Base-by-base conservation (phyloP, 2,888 invertebrate genomes). In the Apotomis betuletana region DNA sequence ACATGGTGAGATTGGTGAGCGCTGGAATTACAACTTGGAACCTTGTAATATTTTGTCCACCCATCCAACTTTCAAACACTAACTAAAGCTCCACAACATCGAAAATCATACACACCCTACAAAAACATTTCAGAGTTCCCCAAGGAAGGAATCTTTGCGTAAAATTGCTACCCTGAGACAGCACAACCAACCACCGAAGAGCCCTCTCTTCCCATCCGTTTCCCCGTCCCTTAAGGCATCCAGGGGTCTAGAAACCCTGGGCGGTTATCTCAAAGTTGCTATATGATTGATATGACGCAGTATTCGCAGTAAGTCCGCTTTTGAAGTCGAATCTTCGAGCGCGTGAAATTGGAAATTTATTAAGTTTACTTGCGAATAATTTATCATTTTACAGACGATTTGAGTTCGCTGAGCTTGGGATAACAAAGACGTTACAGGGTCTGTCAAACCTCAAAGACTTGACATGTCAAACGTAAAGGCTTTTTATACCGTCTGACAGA, bases 331-430 rank as follows among this genome's bases (percentile, higher is more conserved):
- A 71, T 71, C 60, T 67, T 61, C 67, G 62, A 67, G 57, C 71
- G 71, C 71, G 71, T 71, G 71, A 71, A 71, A 71, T 71, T 71
- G 71, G 71, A 71, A 71, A 71, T 71, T 71, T 71, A 71, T 71
- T 71, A 71, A 67, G 67, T 71, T 71, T 71, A 67, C 71, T 67
- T 41, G 13, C 51, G 71, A 71, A 71, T 71, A 71, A 71, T 71
- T 71, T 67, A 71, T 71, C 71, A 71, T 71, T 67, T 71, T 36
- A 62, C 71, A 52, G 57, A 15, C 71, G 67, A 71, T 71, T 67
- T 38, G 63, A 49, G 64, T 54, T 49, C n/a, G 15, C 57, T 46
- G 51, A 36, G 70, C 46, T 57, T 44, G 51, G 51, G 46, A 51
- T 58, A 36, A 49, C 38, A 5, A 57, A 51, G 67, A 54, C 54